phyloP scores from a whole-genome alignment of 2,888 invertebrate genomes.

The Drosophila lacicola region DNA sequence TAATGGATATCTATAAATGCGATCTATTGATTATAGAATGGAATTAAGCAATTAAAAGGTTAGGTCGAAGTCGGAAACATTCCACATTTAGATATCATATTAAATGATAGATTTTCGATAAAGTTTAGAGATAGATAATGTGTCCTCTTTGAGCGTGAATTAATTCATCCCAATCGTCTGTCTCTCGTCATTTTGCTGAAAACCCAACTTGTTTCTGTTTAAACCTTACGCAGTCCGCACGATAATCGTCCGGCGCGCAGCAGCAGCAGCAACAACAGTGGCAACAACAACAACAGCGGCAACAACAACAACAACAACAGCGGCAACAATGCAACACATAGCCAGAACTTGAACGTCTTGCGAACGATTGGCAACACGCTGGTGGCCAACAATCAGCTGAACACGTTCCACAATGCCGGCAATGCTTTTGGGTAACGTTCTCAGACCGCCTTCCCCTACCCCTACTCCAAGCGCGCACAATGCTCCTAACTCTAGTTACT shows the following conservation, averaged over 20 bases:
- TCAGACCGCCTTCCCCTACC: slow-evolving; percentile 73
- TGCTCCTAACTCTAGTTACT: slow-evolving; percentile 67
- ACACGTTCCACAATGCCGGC: slow-evolving; percentile 84
- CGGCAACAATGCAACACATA: slow-evolving; percentile 70
- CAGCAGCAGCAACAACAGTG: slow-evolving; percentile 67
- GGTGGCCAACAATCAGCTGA: slow-evolving; percentile 85
- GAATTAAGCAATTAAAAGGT: not conserved
- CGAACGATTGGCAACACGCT: slow-evolving; percentile 85
- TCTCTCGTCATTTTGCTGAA: slow-evolving; percentile 19
- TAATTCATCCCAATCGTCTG: too few species aligned
- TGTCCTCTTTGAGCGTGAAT: too few species aligned
- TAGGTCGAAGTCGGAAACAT: too few species aligned
- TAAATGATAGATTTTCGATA: too few species aligned
- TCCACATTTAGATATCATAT: not conserved
- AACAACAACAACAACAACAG: slow-evolving; percentile 61
- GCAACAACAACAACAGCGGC: slow-evolving; percentile 57
- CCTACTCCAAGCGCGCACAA: slow-evolving; percentile 39
- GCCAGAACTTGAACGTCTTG: slow-evolving; percentile 84
- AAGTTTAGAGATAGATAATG: too few species aligned
- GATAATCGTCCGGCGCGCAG: slow-evolving; percentile 83
- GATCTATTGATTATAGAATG: not conserved
- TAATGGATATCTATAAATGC: not conserved
- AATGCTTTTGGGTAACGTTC: slow-evolving; percentile 85
- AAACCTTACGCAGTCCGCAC: slow-evolving; percentile 78
- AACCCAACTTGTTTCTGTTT: slow-evolving; percentile 30